Base-by-base conservation (phyloP, 1,140 invertebrate genomes). In the Drosophila athabasca region DNA sequence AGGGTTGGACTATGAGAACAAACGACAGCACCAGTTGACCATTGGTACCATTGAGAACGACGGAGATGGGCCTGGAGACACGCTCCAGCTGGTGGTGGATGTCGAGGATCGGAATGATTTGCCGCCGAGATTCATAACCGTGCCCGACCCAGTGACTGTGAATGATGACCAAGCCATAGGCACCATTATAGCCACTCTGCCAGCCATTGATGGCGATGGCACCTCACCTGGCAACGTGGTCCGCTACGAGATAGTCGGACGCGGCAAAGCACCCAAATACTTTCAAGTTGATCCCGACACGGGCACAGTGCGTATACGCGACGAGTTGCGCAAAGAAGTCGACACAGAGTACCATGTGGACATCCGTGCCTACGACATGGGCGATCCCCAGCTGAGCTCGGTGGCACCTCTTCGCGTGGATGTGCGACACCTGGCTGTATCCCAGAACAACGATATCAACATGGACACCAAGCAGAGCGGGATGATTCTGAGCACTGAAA, bases 341-440 rank as follows among this genome's bases (percentile, higher is more conserved):
- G 95, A 96, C 83, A 96, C 95, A 22, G 96, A 97, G 92, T 97
- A 97, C 92, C 95, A 96, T 41, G 94, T 98, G 48, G 95, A 97
- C 88, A 95, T 99, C 0, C 94, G 95, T 65, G 97, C 96, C 0
- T 97, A 96, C 85, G 97, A 99, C 90, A 93, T 97, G 68, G 96
- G 96, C 0, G 96, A 97, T 39, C 97, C 97, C 0, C 95, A 95
- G 74, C 92, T 98, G 55, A 96, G 95, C 6, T 96, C 96, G 0
- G 95, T 96, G 3, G 95, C 95, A 1, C 96, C 95, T 1, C 93
- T 98, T 0, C 96, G 95, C 2, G 94, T 98, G 1, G 97, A 95
- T 76, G 96, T 98, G 6, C 95, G 96, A 55, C 96, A 97, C 80
- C 95, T 97, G 0, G 90, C 93, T 3, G 92, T 92, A 6, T 93